These are phyloP conservation scores for Corythucha ciliata DNA, from an alignment of 2,888 invertebrate genomes.

Conservation along the genomic window DNA sequence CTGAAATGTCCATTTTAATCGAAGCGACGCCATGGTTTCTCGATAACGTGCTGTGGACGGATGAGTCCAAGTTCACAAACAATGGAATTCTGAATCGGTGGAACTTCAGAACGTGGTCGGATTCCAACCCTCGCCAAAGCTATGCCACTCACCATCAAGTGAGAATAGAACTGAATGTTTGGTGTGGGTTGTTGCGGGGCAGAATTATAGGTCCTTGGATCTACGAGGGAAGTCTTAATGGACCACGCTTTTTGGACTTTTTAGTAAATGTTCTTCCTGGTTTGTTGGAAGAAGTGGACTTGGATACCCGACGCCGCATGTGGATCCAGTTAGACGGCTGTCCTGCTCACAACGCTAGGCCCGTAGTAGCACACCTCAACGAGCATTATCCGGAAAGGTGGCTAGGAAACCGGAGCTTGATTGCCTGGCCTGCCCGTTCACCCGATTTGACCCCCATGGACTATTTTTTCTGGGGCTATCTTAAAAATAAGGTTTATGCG, in stretches of 20 bases:
- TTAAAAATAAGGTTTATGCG: not conserved
- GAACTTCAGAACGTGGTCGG: not conserved
- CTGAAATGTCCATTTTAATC: not conserved
- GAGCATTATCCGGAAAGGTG: not conserved
- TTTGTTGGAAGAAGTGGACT: conserved; percentile 1
- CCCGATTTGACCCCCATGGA: not conserved
- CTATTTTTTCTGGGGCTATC: not conserved
- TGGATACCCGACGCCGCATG: not conserved
- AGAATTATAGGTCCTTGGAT: not conserved
- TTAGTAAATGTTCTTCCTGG: not conserved
- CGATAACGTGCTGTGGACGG: not conserved
- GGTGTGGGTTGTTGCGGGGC: conserved; percentile 1
- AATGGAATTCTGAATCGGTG: conserved; percentile 5
- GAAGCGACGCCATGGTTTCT: not conserved
- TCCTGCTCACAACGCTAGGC: not conserved
- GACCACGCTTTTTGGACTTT: not conserved
- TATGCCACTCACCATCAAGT: not conserved
- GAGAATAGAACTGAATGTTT: not conserved
- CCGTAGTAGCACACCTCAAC: not conserved
- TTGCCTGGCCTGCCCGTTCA: not conserved
- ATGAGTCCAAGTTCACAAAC: not conserved
- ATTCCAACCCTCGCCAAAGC: not conserved
- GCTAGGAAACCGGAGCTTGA: not conserved
- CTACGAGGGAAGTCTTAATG: not conserved
- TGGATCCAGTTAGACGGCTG: not conserved